Base-by-base conservation (phyloP, 2,888 invertebrate genomes). In the Didymodactylos carnosus region DNA sequence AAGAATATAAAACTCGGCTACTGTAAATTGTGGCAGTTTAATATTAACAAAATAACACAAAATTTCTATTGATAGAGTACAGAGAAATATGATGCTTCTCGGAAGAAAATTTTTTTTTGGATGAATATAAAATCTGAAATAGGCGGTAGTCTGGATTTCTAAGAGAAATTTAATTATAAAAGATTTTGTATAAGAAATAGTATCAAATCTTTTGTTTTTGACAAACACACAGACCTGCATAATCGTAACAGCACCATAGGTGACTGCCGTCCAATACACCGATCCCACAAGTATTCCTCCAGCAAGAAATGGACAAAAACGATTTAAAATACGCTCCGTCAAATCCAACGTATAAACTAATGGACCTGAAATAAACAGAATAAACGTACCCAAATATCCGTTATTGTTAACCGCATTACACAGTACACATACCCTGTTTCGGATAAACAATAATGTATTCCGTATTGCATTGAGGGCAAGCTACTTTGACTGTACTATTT, bases 231-330 rank as follows among this genome's bases (percentile, higher is more conserved):
- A n/a, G n/a, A 82, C 84, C 82, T 82, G 84, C 89, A 94, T 90
- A 40, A 94, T 91, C 70, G 94, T 94, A 13, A 94, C 90, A 72
- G 94, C 94, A 69, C 95, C 95, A 83, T 93, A 95, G 0, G 94
- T 94, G 11, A 95, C 94, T 8, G 93, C 94, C 70, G 93, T 91
- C 95, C 95, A 95, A 83, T 95, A 95, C 77, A 94, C 88, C 0
- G 94, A 92, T 0, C 94, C 94, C 6, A 94, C 89, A 73, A 95
- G 88, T 77, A 94, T 90, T 13, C 94, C 94, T 29, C 94, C 95
- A 6, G 94, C 92, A 76, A 95, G 87, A 83, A 94, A 92, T 3
- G 95, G 94, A 83, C 93, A 94, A 23, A 92, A 87, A 81, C 91
- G 90, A 81, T 91, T 91, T 62, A 94, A 89, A 78, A 93, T 86